Conservation (phyloP, 2,113 vertebrate genomes). For the Geococcyx californianus region DNA sequence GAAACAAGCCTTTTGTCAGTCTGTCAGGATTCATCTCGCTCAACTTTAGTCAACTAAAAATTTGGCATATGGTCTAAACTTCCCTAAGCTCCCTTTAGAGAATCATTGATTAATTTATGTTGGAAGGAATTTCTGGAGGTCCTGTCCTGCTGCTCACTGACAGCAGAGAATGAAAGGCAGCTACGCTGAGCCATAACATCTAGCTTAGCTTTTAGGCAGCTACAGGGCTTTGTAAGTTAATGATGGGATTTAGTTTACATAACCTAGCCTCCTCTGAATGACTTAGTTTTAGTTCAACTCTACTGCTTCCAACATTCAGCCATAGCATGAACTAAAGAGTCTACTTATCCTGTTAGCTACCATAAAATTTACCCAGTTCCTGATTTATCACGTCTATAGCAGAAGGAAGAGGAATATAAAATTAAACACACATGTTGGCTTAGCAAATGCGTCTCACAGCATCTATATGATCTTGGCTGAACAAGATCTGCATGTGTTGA, state of each 20-base stretch:
- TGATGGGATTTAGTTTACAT: neutral
- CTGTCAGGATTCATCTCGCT: neutral
- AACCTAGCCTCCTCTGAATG: neutral
- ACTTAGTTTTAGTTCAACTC: neutral
- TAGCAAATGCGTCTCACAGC: neutral
- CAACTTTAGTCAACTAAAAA: neutral
- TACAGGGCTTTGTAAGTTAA: neutral
- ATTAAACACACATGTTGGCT: neutral
- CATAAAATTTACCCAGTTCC: neutral
- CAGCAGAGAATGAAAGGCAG: neutral
- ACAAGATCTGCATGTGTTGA: neutral
- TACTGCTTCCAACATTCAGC: neutral
- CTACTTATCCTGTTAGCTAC: neutral
- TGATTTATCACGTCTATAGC: neutral
- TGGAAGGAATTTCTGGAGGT: neutral
- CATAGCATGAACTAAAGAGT: neutral
- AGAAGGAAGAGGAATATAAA: neutral
- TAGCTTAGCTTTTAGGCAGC: neutral
- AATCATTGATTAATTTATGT: neutral
- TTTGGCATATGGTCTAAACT: neutral
- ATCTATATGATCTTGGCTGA: neutral
- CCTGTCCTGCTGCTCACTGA: neutral
- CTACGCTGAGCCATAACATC: neutral
- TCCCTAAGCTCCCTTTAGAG: neutral
- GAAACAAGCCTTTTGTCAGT: neutral